These are phyloP conservation scores for Mesochorus sp. DNA, from an alignment of 2,888 invertebrate species.

Conservation along the genomic window DNA sequence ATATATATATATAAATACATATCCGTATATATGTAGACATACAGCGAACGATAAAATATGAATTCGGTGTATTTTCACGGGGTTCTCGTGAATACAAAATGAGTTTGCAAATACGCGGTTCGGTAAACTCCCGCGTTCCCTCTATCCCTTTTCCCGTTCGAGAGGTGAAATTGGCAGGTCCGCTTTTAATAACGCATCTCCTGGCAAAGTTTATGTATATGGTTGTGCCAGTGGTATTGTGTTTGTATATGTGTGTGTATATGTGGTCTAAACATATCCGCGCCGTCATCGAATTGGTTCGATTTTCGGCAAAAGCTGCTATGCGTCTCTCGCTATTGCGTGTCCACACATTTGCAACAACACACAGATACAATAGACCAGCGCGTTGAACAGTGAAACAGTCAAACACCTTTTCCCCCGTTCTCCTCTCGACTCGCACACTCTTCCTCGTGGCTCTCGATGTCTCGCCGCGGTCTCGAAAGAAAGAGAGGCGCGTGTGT, in stretches of 20 bases:
- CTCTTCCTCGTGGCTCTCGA: constrained; percentile 40
- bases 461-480: constrained; percentile 36
- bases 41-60: constrained; percentile 58
- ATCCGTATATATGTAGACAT: neutral
- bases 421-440: constrained; percentile 13
- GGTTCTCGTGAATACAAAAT: constrained; percentile 59
- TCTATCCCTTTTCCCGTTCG: constrained; percentile 46
- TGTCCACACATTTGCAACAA: constrained; percentile 15
- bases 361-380: neutral
- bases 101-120: constrained; percentile 62
- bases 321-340: neutral
- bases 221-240: neutral
- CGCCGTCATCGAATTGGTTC: constrained; percentile 35
- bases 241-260: neutral
- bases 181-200: constrained; percentile 63
- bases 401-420: constrained; percentile 51
- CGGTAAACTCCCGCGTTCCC: constrained; percentile 55
- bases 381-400: constrained; percentile 52
- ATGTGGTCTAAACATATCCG: constrained; percentile 7
- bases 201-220: constrained; percentile 47
- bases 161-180: constrained; percentile 62
- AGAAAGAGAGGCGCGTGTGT: constrained; percentile 54
- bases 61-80: constrained; percentile 56
- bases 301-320: constrained; percentile 23
- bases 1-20: neutral